These are phyloP conservation scores for Cephalotes varians DNA, from an alignment of 2,888 invertebrate species.

Conservation along the genomic window DNA sequence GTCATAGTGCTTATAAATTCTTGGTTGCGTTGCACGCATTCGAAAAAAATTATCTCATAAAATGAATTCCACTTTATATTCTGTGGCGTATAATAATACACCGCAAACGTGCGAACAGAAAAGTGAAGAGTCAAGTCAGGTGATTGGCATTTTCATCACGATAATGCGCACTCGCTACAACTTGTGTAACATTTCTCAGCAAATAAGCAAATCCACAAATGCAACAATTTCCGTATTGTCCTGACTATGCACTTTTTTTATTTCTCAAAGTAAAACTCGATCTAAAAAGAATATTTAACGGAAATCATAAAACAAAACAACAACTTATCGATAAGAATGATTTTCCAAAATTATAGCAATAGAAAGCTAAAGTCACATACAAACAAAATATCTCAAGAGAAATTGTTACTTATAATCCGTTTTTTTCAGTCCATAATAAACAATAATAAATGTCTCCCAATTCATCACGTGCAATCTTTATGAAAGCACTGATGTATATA, in stretches of 20 bases:
- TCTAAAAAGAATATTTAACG: neutral
- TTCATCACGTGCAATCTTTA: conserved; percentile 11
- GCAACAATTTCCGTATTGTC: neutral
- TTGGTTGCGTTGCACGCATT: conserved; percentile 1
- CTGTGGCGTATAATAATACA: neutral
- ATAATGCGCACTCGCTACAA: neutral
- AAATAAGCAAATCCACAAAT: neutral
- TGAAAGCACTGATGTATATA: neutral
- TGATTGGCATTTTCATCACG: neutral
- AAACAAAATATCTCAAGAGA: neutral
- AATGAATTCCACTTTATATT: conserved; percentile 14
- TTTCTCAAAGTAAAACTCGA: conserved; percentile 1
- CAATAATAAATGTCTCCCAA: neutral
- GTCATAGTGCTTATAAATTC: conserved; percentile 27
- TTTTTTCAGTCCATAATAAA: neutral
- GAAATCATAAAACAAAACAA: neutral
- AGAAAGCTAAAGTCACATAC: neutral
- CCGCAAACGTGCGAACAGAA: neutral
- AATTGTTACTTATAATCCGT: neutral
- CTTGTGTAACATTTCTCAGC: neutral
- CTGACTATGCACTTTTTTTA: neutral
- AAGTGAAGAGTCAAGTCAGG: neutral
- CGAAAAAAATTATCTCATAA: conserved; percentile 29
- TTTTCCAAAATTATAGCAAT: neutral
- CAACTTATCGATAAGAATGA: neutral